Evolutionary conservation across 2,797 vertebrate species (phyloP).

Genomic region (Lacerta agilis): DNA sequence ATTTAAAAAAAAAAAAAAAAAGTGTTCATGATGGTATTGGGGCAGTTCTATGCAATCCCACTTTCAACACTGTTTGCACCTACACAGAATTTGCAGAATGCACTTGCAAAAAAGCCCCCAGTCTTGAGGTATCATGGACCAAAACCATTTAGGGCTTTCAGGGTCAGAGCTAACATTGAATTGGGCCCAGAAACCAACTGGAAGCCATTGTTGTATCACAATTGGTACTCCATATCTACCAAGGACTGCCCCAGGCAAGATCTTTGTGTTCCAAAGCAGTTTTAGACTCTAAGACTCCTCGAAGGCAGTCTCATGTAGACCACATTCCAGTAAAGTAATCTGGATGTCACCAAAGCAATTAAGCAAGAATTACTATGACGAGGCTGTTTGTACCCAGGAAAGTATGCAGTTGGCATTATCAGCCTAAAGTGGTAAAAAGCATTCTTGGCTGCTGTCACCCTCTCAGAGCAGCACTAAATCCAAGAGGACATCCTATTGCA

Average conservation of each 20-base stretch:
- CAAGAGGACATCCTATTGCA: neutral
- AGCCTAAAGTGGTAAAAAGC: neutral
- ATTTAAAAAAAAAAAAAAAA: no score
- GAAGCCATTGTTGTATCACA: neutral
- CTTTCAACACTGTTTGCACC: no score
- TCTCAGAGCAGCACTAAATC: neutral
- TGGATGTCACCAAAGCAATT: neutral
- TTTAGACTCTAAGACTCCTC: neutral
- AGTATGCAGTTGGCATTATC: neutral
- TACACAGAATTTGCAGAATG: no score
- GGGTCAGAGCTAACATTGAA: neutral
- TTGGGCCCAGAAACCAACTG: neutral
- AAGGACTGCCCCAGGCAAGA: neutral
- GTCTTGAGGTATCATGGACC: neutral
- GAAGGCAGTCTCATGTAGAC: neutral
- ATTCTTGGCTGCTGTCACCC: neutral
- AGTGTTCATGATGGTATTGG: no score
- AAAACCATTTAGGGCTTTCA: neutral
- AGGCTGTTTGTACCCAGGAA: neutral
- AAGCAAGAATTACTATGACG: neutral
- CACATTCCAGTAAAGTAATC: neutral
- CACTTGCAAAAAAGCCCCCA: no score
- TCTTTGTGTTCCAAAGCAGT: neutral
- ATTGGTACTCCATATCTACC: neutral
- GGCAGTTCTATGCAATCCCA: no score